These are phyloP conservation scores for Campoletis raptor DNA, from an alignment of 2,888 invertebrate genomes.

Conservation along the genomic window DNA sequence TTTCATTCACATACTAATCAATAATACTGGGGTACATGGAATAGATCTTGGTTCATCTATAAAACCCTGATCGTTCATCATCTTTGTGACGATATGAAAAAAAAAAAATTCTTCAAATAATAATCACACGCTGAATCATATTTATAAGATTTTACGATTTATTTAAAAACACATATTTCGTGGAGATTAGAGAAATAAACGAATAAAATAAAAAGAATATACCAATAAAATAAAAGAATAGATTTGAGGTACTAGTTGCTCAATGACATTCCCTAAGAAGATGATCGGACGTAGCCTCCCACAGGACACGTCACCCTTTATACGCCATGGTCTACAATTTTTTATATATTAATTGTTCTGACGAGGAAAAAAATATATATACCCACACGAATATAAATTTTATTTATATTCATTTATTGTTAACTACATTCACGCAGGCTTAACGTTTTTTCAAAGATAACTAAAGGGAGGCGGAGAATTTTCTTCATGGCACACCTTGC, in stretches of 20 bases:
- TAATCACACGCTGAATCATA: background rate
- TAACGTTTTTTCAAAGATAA: background rate
- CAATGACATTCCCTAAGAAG: slow-evolving; percentile 61
- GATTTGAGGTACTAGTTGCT: slow-evolving; percentile 1
- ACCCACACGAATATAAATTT: background rate
- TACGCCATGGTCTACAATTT: background rate
- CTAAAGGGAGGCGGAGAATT: slow-evolving; percentile 30
- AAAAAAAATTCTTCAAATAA: background rate
- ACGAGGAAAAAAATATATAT: background rate
- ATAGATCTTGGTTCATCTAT: background rate
- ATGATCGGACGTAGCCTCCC: slow-evolving; percentile 49
- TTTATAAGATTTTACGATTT: background rate
- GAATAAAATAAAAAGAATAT: background rate
- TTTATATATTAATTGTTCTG: background rate
- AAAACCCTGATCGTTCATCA: background rate
- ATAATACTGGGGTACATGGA: background rate
- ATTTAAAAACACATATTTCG: background rate
- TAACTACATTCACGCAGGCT: background rate
- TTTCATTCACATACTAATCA: background rate
- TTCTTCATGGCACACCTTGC: slow-evolving; percentile 60
- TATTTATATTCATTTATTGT: background rate
- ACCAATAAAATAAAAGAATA: background rate
- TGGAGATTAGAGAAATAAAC: background rate
- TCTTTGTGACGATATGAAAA: background rate
- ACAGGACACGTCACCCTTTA: slow-evolving; percentile 17